phyloP scores from a whole-genome alignment of 1,140 invertebrate genomes.

The Agrypnia vestita region DNA sequence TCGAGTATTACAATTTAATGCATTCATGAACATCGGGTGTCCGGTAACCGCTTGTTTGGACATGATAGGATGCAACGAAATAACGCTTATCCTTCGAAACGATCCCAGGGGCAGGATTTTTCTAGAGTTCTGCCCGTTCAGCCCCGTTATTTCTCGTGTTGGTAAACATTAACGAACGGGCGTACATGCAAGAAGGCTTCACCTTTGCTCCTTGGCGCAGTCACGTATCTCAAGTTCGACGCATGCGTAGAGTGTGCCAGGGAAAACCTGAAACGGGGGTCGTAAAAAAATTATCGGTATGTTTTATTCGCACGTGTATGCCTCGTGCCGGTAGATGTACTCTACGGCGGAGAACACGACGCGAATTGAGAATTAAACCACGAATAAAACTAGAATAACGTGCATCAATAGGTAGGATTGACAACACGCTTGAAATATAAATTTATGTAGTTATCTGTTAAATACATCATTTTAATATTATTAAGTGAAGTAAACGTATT shows the following conservation, averaged over 20 bases:
- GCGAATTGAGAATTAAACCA: background rate
- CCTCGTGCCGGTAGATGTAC: background rate
- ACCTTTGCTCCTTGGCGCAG: constrained; percentile 54
- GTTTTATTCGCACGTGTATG: constrained; percentile 38
- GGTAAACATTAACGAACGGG: constrained; percentile 45
- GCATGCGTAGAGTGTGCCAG: constrained; percentile 46
- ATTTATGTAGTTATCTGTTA: too few species aligned
- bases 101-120: constrained; percentile 39
- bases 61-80: constrained; percentile 30
- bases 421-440: too few species aligned
- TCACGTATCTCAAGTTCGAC: constrained; percentile 57
- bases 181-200: constrained; percentile 31
- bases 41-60: background rate
- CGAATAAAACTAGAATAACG: too few species aligned
- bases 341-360: background rate
- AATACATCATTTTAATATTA: too few species aligned
- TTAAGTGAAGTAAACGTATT: too few species aligned
- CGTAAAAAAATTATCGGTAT: constrained; percentile 41
- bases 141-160: constrained; percentile 22
- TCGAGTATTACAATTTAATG: background rate
- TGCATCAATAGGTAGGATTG: too few species aligned
- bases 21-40: background rate
- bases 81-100: constrained; percentile 21
- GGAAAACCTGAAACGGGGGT: constrained; percentile 24
- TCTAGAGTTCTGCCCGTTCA: background rate